phyloP scores from a whole-genome alignment of 2,113 vertebrate species.

The Columba janthina region DNA sequence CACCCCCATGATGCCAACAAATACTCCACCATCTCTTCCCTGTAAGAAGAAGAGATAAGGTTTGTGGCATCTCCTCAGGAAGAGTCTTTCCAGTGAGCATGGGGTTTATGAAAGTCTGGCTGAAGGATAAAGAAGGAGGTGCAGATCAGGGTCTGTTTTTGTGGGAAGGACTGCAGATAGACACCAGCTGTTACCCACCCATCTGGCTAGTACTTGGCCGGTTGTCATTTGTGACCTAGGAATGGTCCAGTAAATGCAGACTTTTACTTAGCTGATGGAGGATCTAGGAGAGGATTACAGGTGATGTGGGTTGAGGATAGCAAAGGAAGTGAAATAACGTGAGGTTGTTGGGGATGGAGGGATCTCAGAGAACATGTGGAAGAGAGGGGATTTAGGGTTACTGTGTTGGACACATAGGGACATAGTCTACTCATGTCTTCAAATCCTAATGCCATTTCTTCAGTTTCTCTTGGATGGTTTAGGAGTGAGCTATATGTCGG shows the following conservation, averaged over 20 bases:
- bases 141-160: background rate
- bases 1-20: background rate
- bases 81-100: background rate
- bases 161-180: background rate
- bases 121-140: background rate
- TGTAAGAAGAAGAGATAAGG: background rate
- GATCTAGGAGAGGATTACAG: background rate
- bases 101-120: background rate
- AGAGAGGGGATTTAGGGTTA: background rate
- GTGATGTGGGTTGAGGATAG: background rate
- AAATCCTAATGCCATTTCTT: background rate
- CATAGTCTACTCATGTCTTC: background rate
- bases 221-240: background rate
- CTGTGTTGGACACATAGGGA: background rate
- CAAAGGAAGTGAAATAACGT: background rate
- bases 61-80: background rate
- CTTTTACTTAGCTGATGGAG: background rate
- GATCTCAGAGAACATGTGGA: background rate
- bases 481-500: background rate
- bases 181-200: background rate
- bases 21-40: background rate
- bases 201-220: rapidly evolving
- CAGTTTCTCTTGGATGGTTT: background rate
- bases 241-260: background rate
- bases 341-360: background rate